Base-by-base conservation (phyloP, 1,140 invertebrate genomes). In the Anthonomus grandis region DNA sequence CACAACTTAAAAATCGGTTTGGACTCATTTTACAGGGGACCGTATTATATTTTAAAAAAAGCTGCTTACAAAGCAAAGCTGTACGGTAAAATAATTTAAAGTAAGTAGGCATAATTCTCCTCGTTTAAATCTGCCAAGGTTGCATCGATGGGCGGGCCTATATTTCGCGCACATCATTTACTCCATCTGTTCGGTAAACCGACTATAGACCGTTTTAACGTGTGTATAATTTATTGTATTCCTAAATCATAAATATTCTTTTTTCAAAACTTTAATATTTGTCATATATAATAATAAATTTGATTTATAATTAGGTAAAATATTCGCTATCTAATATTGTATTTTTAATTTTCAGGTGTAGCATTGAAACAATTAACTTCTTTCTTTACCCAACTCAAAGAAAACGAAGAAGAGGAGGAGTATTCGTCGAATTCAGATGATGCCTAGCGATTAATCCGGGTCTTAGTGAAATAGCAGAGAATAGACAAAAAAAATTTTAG, bases 351-450 rank as follows among this genome's bases (percentile, higher is more conserved):
- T 58, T 3, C 44, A 69, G 78, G 75, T 62, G 79, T 82, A 18
- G 79, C 80, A 68, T 57, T 81, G 54, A 80, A 78, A 64, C 77
- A 78, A 51, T 70, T 82, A 57, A 79, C 77, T 38, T 78, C 78
- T 34, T 81, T 82, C 73, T 81, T 81, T 69, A 79, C 77, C 12
- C 73, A 68, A 52, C 37, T 74, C 51, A 69, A 66, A 47, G 72
- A 71, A 62, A 66, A 72, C 25, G 60, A 62, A 13, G 64, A 58
- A 9, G 64, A 69, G 13, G 66, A 70, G 13, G 68, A 72, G 18
- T 60, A 55, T 21, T 67, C 64, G 4, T 63, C 64, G n/a, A 46
- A 50, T 51, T 64, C 64, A n/a, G 65, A 70, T 22, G 67, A 68
- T 46, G 60, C 61, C 57, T 68, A 71, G 65, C 66, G 59, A 50